Evolutionary conservation across 2,797 vertebrate genomes (phyloP).

Genomic region (Labeo calbasu): DNA sequence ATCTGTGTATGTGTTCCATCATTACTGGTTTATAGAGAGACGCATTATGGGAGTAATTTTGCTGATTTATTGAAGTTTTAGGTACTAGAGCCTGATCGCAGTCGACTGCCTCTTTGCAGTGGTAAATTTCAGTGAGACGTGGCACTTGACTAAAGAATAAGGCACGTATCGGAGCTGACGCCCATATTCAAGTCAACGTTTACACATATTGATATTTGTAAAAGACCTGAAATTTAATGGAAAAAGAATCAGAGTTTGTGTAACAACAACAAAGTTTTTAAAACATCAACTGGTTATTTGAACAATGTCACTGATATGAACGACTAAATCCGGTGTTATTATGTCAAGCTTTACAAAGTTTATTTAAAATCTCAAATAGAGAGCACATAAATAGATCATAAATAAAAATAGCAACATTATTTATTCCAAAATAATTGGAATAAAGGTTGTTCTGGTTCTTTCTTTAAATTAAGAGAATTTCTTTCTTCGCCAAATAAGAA

Average conservation of each 20-base stretch:
- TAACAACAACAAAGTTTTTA: neutral
- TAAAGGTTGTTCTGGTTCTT: too few species aligned
- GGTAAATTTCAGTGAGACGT: constrained; percentile 35
- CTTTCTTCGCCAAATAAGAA: neutral
- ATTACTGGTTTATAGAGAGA: constrained; percentile 19
- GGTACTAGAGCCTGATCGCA: neutral
- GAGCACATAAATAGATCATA: neutral
- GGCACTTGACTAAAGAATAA: constrained; percentile 39
- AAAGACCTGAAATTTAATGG: neutral
- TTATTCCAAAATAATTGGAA: neutral
- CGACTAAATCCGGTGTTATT: neutral
- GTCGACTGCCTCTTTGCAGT: neutral
- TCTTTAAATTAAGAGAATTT: neutral
- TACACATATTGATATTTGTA: constrained; percentile 14
- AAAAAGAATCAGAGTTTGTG: neutral
- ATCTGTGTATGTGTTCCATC: constrained; percentile 6
- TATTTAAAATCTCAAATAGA: neutral
- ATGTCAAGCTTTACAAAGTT: neutral
- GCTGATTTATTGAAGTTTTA: neutral
- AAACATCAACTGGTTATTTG: neutral
- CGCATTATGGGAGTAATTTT: constrained; percentile 21
- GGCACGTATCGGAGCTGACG: neutral
- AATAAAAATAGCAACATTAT: neutral
- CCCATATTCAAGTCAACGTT: constrained; percentile 5
- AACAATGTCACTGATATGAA: neutral